Base-by-base conservation (phyloP, 1,140 invertebrate genomes). In the Bombus haemorrhoidalis region DNA sequence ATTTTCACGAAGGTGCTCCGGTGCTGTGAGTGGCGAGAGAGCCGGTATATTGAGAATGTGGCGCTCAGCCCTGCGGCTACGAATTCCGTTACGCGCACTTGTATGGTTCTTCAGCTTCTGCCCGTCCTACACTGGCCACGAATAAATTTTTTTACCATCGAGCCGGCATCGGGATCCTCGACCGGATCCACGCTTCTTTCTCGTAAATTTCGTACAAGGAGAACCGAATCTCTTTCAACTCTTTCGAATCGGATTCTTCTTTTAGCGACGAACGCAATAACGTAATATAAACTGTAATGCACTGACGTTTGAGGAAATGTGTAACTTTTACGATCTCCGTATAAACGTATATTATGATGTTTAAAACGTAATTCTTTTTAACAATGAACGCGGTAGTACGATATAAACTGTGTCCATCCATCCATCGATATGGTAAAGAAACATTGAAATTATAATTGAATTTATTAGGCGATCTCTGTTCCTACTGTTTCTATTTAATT, bases 11-110 rank as follows among this genome's bases (percentile, higher is more conserved):
- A 62, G 83, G 64, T 64, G 73, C 73, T 12, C 66, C n/a, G 34
- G 6, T 72, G 73, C 73, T 10, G 47, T 53, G 72, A 77, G 43
- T 43, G 37, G 75, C 53, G 78, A 81, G 86, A 86, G 89, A 91
- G 81, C 78, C 77, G 77, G 75, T 72, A 34, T 80, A 87, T 88
- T 85, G 91, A 91, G 91, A 92, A 93, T 92, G 91, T 81, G 89
- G 79, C 85, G 86, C 83, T 92, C 87, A 69, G 87, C 87, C 92
- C 91, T 78, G 79, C 85, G 93, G 93, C 93, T 87, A 93, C 89
- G 89, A 93, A 94, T 93, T 94, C 93, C 93, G 93, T 94, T 94
- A 94, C 89, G 83, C 88, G 91, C 92, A 92, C 92, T 93, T 92
- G 91, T 92, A 90, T 71, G 86, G 86, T 76, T 90, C 85, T 89